phyloP scores from a whole-genome alignment of 2,113 vertebrate genomes.

The Nycticorax nycticorax region DNA sequence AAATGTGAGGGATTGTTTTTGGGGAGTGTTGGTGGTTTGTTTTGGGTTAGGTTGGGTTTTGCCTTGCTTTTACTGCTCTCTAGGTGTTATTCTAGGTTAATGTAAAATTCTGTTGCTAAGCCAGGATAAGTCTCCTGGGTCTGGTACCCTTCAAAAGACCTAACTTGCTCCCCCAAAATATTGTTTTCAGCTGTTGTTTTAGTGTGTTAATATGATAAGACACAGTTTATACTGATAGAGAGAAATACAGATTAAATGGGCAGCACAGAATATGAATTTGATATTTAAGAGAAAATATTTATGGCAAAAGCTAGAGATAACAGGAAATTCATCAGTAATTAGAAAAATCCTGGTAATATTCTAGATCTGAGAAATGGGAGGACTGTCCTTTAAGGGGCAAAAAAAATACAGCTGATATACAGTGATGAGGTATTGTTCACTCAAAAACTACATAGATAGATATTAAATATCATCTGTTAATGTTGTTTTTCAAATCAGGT shows the following conservation, averaged over 20 bases:
- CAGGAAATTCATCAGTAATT: background rate
- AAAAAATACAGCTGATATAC: background rate
- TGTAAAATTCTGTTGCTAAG: background rate
- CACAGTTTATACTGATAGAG: background rate
- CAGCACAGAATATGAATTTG: background rate
- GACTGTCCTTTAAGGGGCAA: background rate
- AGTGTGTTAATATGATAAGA: background rate
- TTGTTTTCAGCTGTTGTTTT: background rate
- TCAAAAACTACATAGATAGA: background rate
- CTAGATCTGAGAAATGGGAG: background rate
- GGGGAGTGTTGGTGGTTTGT: background rate
- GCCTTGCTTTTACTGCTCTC: background rate
- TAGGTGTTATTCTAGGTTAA: background rate
- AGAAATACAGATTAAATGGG: background rate
- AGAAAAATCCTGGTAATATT: background rate
- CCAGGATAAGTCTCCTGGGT: background rate
- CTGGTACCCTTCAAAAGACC: background rate
- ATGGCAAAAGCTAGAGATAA: background rate
- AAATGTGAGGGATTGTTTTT: background rate
- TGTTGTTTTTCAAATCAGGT: background rate
- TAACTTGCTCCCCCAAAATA: rapidly evolving
- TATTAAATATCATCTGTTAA: background rate
- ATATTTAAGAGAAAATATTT: background rate
- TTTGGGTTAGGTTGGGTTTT: background rate
- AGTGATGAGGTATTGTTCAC: background rate